Evolutionary conservation across 2,797 vertebrate genomes (phyloP).

Genomic region (Hozukius guyotensis): DNA sequence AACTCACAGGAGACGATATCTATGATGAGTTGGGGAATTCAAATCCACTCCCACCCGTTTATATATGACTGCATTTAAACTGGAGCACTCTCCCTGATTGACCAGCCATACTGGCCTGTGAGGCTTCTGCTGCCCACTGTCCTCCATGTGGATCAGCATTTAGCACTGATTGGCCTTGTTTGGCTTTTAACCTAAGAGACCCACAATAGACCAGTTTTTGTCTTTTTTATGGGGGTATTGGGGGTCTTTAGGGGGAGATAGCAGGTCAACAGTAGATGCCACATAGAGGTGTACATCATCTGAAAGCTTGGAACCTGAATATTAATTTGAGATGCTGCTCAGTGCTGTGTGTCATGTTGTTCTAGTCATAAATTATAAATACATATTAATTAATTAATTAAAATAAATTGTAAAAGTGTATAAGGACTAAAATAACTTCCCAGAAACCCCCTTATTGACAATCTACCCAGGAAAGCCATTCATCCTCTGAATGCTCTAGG

Average conservation of each 20-base stretch:
- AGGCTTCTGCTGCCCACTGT: slow-evolving; percentile 28
- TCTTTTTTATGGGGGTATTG: background rate
- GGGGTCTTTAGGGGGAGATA: fast-evolving
- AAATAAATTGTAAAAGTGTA: too few relatives aligned
- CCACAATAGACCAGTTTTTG: background rate
- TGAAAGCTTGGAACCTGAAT: too few relatives aligned
- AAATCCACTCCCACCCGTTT: background rate
- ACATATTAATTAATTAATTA: background rate
- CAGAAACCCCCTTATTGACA: background rate
- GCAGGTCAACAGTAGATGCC: too few relatives aligned
- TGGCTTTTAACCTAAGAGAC: slow-evolving; percentile 36
- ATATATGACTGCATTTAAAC: slow-evolving; percentile 6
- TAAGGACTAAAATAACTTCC: fast-evolving
- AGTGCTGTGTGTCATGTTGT: background rate
- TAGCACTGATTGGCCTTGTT: slow-evolving; percentile 61
- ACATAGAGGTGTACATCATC: too few relatives aligned
- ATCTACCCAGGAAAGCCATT: background rate
- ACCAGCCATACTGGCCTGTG: slow-evolving; percentile 5
- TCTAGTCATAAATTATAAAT: background rate
- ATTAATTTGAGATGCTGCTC: background rate
- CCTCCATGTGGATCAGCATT: slow-evolving; percentile 49
- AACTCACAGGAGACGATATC: background rate
- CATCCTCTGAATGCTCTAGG: background rate
- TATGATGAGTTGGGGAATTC: background rate
- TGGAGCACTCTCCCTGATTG: slow-evolving; percentile 41